Base-by-base conservation (phyloP, 2,797 vertebrate species). In the Cyprinodon diabolis region DNA sequence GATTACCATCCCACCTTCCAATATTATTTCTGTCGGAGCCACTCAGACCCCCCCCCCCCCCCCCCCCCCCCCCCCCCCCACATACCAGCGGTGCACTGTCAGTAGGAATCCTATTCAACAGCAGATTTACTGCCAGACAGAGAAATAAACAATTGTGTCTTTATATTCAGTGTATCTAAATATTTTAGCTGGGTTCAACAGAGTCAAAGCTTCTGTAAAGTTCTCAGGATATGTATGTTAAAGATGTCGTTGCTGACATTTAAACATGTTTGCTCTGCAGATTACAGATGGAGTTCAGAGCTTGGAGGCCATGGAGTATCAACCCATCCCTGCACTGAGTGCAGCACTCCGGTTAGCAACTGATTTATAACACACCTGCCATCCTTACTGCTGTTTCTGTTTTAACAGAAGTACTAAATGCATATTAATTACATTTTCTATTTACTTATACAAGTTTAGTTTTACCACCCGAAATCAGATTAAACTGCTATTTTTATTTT, bases 231-330 rank as follows among this genome's bases (percentile, higher is more conserved):
- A 9, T 71, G n/a, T 25, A 43, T 45, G 21, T 10, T 47, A 23
- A 45, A 23, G 19, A 63, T 40, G 35, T 37, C 19, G 9, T 6
- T 19, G n/a, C 12, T 12, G n/a, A 23, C 62, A 47, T 65, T 11
- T 45, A 60, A 71, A 75, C 52, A 60, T 35, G 10, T 43, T 5
- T 84, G 58, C 76, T 76, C 6, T 70, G 0, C 76, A 99, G 87
- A 86, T 99, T 66, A 99, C 98, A 6, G 98, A 99, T 90, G 98
- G 98, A 54, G 91, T 97, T 77, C 95, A 96, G 81, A 96, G 93
- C 79, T 84, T 99, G 81, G 97, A 99, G 84, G 98, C 95, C 25
- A 97, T 99, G 95, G 98, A 99, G 74, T 98, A 98, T 88, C 94
- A 95, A 25, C 86, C 96, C 0, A 90, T 99, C 78, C 95, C 97